Evolutionary conservation across 2,113 vertebrate species (phyloP).

Genomic region (Oncorhynchus kisutch): DNA sequence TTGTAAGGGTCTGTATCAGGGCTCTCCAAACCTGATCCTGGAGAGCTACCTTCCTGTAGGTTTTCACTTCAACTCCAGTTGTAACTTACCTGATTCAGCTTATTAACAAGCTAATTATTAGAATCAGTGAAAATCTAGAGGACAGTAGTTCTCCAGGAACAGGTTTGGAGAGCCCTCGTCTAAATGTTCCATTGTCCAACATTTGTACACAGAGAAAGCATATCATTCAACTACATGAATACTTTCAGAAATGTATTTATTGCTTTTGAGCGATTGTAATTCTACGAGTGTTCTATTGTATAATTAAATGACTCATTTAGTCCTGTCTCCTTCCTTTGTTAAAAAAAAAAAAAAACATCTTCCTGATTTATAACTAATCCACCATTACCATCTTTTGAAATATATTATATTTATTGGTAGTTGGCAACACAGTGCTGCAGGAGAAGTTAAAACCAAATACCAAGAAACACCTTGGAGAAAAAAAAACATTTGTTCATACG

Average conservation of each 20-base stretch:
- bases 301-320: conserved; percentile 44
- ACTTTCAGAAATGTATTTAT: not conserved
- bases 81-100: no score
- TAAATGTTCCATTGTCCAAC: not conserved
- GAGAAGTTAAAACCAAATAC: conserved; percentile 62
- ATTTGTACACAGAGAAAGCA: not conserved
- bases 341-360: not conserved
- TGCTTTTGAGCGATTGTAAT: conserved; percentile 1
- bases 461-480: conserved; percentile 31
- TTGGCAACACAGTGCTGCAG: conserved; percentile 43
- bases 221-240: not conserved
- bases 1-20: not conserved
- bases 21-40: no score
- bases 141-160: no score
- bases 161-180: no score
- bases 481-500: conserved; percentile 20
- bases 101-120: no score
- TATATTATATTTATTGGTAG: conserved; percentile 69
- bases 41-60: no score
- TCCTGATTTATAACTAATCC: conserved; percentile 28
- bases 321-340: no score
- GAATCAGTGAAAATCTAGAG: no score
- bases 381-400: conserved; percentile 52
- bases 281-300: conserved; percentile 18
- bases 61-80: no score